Conservation (phyloP, 2,888 invertebrate species). For the Atethmia centrago region DNA sequence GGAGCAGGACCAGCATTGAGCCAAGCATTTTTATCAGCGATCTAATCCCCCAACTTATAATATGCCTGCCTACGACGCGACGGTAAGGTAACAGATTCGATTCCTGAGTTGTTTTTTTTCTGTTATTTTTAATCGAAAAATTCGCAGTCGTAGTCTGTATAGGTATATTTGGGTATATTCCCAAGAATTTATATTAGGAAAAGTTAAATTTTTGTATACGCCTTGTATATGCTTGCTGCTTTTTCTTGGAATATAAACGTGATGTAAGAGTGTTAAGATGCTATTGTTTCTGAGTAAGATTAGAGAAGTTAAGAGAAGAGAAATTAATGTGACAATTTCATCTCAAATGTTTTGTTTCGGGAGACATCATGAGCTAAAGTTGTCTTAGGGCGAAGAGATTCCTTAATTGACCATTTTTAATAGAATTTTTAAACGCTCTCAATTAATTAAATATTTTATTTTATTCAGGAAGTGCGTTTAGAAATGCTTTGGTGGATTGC, state of each 20-base stretch:
- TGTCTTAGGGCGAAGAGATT: background rate
- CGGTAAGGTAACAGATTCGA: background rate
- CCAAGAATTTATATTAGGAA: background rate
- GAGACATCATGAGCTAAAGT: background rate
- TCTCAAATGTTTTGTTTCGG: background rate
- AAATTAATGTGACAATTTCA: background rate
- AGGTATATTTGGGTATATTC: background rate
- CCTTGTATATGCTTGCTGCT: too few species aligned
- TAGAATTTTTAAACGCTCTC: background rate
- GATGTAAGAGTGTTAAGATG: background rate
- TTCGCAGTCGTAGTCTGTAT: background rate
- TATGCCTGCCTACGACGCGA: too few species aligned
- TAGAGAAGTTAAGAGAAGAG: background rate
- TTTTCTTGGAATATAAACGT: background rate
- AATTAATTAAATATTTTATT: background rate
- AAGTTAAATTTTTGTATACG: too few species aligned
- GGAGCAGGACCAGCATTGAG: too few species aligned
- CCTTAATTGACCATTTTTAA: background rate
- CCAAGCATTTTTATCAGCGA: too few species aligned
- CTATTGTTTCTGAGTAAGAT: slow-evolving; percentile 10
- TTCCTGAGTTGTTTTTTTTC: background rate
- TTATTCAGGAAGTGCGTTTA: background rate
- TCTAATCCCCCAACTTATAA: too few species aligned
- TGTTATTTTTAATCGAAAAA: background rate
- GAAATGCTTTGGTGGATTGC: too few species aligned